Base-by-base conservation (phyloP, 2,888 invertebrate genomes). In the Melitaea athalia region DNA sequence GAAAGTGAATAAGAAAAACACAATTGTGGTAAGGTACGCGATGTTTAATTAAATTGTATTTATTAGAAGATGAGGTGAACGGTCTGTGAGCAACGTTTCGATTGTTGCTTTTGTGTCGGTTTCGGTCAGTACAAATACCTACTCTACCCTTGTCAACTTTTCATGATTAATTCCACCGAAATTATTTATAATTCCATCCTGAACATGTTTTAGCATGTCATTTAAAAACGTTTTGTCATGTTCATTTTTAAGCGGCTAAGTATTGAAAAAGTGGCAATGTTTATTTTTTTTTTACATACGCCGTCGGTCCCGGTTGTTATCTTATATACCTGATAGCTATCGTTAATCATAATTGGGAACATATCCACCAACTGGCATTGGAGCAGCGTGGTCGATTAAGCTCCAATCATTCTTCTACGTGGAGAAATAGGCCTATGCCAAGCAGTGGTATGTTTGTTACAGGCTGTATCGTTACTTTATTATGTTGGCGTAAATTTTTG, bases 81-180 rank as follows among this genome's bases (percentile, higher is more conserved):
- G 38, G 4, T 49, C 57, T 42, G 24, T n/a, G n/a, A 53, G 52
- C 45, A 63, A 5, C 42, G 61, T 42, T 53, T 49, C 63, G 59
- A 57, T 57, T 57, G 57, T 57, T 60, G 60, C 60, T 55, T 64
- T 68, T 65, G 59, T 65, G 57, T 24, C 42, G 62, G 64, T 65
- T 62, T 62, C 65, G 61, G 62, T 69, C 62, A 63, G 59, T 43
- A 62, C 52, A 45, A 64, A 67, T 67, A 60, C 62, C 73, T 69
- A 70, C 67, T 68, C 65, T 71, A 73, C 73, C 74, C 74, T 68
- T 73, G 74, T 74, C 74, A 74, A 70, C 68, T 52, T 67, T 71
- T 65, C 66, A 63, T 70, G 71, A 71, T 74, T 72, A 72, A 73
- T 74, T 71, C 64, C 64, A 53, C 15, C 49, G 33, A 59, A 69